Percentiles rank a stretch among this genome's conserved stretches.
These are phyloP conservation scores for Scalopus aquaticus DNA, from an alignment of 2,113 vertebrate genomes.

Conservation along the genomic window DNA sequence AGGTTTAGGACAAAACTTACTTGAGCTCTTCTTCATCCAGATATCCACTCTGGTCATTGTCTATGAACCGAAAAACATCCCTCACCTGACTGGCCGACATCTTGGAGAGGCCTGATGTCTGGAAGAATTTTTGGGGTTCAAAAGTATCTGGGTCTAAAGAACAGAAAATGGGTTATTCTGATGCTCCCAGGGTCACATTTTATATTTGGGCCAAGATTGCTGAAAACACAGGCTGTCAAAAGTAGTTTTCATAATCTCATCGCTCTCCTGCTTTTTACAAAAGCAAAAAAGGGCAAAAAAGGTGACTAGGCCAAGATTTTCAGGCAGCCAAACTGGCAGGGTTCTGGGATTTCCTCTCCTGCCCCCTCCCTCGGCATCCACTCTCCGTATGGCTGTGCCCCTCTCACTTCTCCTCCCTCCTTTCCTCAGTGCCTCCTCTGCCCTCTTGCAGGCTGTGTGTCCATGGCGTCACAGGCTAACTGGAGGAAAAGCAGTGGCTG, in stretches of 20 bases:
- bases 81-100: conserved; percentile 93
- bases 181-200: neutral
- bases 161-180: conserved; percentile 47
- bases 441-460: neutral
- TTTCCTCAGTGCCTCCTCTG: neutral
- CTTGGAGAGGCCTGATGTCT: conserved; percentile 94
- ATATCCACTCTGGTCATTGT: conserved; percentile 95
- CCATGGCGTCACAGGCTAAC: neutral
- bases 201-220: neutral
- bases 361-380: accelerated
- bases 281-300: neutral
- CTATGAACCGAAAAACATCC: conserved; percentile 93
- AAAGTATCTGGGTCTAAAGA: conserved; percentile 94
- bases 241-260: neutral
- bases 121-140: conserved; percentile 96
- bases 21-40: conserved; percentile 96
- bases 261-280: neutral
- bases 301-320: neutral
- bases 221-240: neutral
- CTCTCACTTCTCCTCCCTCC: neutral
- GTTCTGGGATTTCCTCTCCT: neutral
- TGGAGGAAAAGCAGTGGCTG: too few relatives aligned
- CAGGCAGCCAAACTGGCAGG: neutral
- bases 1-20: conserved; percentile 82
- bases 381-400: too few relatives aligned